A percentile compares a stretch with the other conserved stretches of the same genome.
Conservation (phyloP, 2,113 vertebrate genomes). For the Pseudopipra pipra region DNA sequence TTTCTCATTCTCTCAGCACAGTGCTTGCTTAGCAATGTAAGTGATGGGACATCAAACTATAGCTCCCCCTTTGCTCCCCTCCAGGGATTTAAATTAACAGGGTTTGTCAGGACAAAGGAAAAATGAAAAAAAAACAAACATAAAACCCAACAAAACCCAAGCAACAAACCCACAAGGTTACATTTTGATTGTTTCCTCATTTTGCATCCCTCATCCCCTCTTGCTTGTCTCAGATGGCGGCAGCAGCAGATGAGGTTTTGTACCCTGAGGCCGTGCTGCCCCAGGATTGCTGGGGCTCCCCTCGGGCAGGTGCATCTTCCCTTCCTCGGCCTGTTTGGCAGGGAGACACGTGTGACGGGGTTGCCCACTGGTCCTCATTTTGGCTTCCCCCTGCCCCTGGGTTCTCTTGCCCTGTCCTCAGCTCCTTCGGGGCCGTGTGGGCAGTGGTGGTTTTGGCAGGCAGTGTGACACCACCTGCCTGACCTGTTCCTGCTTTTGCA, state of each 20-base stretch:
- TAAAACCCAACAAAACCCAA: neutral
- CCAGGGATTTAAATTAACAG: neutral
- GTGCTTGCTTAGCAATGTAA: neutral
- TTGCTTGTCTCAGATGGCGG: neutral
- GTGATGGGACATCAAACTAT: neutral
- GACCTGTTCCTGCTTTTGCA: neutral
- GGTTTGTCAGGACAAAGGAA: neutral
- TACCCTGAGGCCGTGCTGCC: neutral
- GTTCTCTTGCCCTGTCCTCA: neutral
- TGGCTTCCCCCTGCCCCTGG: neutral
- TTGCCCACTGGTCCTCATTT: neutral
- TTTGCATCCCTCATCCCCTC: neutral
- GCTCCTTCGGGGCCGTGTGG: fast-evolving
- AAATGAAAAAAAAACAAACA: neutral
- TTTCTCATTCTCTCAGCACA: neutral
- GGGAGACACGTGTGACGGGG: fast-evolving
- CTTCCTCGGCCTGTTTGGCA: fast-evolving
- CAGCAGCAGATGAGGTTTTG: neutral
- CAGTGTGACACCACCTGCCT: neutral
- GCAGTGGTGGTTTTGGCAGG: neutral
- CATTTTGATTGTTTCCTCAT: neutral
- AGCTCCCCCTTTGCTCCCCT: fast-evolving
- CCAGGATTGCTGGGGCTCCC: fast-evolving
- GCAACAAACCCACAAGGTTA: neutral
- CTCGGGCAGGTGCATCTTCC: fast-evolving